phyloP scores from a whole-genome alignment of 2,113 vertebrate species.

The Recurvirostra avosetta region DNA sequence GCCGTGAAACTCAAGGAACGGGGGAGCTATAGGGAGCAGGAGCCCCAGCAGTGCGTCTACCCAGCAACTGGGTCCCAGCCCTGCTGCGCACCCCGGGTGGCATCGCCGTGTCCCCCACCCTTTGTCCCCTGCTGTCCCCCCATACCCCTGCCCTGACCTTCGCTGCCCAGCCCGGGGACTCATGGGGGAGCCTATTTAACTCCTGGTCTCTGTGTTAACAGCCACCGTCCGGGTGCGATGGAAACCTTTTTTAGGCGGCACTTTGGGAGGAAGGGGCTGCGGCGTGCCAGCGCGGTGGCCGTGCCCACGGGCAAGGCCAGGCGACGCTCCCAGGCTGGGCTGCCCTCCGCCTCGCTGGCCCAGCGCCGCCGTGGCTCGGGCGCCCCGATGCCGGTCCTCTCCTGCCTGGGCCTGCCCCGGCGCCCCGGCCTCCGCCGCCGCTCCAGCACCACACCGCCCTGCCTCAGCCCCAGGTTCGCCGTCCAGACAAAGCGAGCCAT shows the following conservation, averaged over 20 bases:
- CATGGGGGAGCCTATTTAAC: not conserved
- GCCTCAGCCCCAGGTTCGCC: conserved; percentile 80
- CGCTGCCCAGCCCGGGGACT: not conserved
- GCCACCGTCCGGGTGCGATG: conserved; percentile 70
- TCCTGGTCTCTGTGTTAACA: conserved; percentile 78
- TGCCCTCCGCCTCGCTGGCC: conserved; percentile 74
- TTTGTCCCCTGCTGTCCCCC: not conserved
- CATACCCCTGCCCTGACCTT: not conserved
- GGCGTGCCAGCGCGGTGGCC: conserved; percentile 32
- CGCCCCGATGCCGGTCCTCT: conserved; percentile 22
- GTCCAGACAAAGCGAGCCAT: conserved; percentile 66
- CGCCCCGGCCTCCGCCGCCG: conserved; percentile 61
- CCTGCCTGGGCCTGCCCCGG: conserved; percentile 21
- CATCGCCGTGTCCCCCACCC: not conserved
- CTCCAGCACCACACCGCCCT: conserved; percentile 84
- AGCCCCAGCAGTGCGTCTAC: accelerated
- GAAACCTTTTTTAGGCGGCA: conserved; percentile 87
- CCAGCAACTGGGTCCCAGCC: not conserved
- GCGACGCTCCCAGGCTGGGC: conserved; percentile 80
- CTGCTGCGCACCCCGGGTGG: accelerated
- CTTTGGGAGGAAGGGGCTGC: conserved; percentile 71
- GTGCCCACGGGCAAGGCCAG: conserved; percentile 83
- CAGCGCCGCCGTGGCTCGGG: conserved; percentile 78
- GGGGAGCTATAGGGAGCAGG: not conserved
- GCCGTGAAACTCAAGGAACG: not conserved